Percentiles rank a stretch among this genome's conserved stretches.
phyloP scores from a whole-genome alignment of 2,888 invertebrate species.

The Acanthosepion esculentum region DNA sequence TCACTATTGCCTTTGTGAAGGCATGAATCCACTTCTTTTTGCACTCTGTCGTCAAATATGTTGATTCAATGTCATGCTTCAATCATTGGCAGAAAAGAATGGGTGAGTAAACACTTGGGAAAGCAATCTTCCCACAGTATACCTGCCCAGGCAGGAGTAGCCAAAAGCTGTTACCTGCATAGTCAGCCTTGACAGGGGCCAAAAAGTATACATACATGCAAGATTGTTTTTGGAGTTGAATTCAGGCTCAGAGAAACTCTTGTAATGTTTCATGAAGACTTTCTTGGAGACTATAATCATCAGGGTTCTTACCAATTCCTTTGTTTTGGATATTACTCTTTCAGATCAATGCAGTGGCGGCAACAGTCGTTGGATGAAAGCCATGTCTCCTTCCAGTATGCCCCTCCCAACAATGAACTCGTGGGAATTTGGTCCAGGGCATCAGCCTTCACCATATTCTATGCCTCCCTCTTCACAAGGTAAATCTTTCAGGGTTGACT shows the following conservation, averaged over 20 bases:
- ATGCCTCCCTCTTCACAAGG: conserved; percentile 65
- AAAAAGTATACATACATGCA: background rate
- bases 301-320: background rate
- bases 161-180: background rate
- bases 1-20: background rate
- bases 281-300: background rate
- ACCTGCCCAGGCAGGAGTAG: background rate
- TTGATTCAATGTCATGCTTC: background rate
- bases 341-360: conserved; percentile 75
- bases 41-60: background rate
- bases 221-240: background rate
- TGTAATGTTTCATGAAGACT: background rate
- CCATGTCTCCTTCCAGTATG: conserved; percentile 95
- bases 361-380: conserved; percentile 83
- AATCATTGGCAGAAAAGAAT: background rate
- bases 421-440: conserved; percentile 81
- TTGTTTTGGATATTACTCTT: conserved; percentile 47
- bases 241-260: conserved; percentile 1
- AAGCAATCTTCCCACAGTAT: background rate
- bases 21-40: background rate
- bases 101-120: background rate
- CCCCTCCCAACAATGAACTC: conserved; percentile 92
- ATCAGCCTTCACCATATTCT: conserved; percentile 66
- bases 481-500: conserved; percentile 53
- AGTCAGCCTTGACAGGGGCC: background rate